Percentiles rank a stretch among this genome's conserved stretches.
These are phyloP conservation scores for Penaeus japonicus DNA, from an alignment of 1,140 invertebrate genomes.

Conservation along the genomic window DNA sequence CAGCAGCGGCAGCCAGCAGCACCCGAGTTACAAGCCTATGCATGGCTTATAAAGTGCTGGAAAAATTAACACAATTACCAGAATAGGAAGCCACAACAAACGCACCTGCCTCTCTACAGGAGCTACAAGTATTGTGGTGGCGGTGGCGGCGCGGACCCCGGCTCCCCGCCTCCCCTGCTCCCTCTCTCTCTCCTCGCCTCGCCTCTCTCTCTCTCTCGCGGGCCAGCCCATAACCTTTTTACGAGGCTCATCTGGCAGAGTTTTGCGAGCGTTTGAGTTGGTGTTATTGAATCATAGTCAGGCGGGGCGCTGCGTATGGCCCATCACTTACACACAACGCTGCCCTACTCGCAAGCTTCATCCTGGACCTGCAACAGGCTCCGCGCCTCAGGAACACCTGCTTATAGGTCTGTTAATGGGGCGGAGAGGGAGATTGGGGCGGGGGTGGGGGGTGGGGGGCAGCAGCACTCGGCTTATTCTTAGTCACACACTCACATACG, in stretches of 20 bases:
- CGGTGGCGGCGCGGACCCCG: no score
- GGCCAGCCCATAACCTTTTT: constrained; percentile 47
- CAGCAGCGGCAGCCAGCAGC: no score
- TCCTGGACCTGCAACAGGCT: constrained; percentile 24
- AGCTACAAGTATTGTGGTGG: no score
- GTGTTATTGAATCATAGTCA: constrained; percentile 54
- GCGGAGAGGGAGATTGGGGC: no score
- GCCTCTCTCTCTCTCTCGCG: background rate
- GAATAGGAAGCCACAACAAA: no score
- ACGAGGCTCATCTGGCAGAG: constrained; percentile 48
- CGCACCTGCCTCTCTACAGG: no score
- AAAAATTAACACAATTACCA: no score
- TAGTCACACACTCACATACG: no score
- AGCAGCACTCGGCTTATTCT: no score
- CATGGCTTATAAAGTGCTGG: no score
- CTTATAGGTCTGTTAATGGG: background rate
- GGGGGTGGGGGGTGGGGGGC: no score
- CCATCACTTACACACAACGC: constrained; percentile 49
- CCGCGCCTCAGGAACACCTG: background rate
- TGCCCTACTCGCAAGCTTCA: constrained; percentile 27
- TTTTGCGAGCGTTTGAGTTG: constrained; percentile 55
- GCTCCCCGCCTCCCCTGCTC: background rate
- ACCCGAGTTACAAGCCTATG: no score
- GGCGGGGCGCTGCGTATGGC: constrained; percentile 32
- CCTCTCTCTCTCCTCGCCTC: background rate